Conservation (phyloP, 2,113 vertebrate genomes). For the Gorsachius goisagi region DNA sequence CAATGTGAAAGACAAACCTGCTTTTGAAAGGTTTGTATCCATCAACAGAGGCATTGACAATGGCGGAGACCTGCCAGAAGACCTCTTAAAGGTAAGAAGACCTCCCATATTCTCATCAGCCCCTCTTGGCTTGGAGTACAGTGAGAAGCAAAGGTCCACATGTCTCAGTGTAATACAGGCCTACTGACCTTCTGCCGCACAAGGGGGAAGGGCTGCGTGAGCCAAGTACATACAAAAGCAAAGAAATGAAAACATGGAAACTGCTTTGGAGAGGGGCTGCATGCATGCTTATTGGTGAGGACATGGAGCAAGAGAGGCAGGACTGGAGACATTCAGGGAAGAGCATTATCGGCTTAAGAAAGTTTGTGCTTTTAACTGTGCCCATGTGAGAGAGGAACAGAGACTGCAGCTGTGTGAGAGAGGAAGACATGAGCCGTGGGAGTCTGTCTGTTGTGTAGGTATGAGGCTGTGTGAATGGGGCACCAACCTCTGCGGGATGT, state of each 20-base stretch:
- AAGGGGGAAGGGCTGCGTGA: background rate
- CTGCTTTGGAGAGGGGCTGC: background rate
- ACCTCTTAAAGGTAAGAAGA: constrained; percentile 84
- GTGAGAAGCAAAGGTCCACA: background rate
- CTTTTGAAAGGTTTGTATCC: constrained; percentile 88
- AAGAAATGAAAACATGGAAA: background rate
- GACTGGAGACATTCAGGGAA: background rate
- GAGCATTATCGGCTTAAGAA: background rate
- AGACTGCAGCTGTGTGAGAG: background rate
- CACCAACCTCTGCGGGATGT: background rate
- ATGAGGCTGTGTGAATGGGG: background rate
- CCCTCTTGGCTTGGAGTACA: background rate
- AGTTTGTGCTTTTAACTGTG: background rate
- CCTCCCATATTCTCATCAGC: background rate
- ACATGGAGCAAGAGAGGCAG: background rate
- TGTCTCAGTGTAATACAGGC: background rate
- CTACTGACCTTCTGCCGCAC: background rate
- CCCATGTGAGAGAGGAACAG: background rate
- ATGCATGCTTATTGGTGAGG: background rate
- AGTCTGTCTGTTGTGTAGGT: background rate
- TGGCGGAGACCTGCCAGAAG: constrained; percentile 84
- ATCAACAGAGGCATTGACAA: constrained; percentile 94
- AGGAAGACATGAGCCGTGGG: background rate
- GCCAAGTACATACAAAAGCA: background rate
- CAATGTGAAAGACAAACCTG: constrained; percentile 90